phyloP scores from a whole-genome alignment of 2,113 vertebrate species.

The Australoheros scitulus region DNA sequence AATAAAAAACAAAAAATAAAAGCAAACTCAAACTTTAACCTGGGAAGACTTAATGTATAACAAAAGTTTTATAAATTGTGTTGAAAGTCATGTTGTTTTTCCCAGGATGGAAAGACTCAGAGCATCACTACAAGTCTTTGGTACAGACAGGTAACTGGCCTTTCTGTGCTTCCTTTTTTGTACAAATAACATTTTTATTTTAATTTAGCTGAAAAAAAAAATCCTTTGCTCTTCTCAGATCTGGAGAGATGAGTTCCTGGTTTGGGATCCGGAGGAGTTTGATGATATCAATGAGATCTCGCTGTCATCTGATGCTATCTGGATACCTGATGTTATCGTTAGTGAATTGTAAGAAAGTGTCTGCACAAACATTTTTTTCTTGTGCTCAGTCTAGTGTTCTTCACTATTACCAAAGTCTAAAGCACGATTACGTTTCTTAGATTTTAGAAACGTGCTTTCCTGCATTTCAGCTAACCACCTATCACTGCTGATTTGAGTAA shows the following conservation, averaged over 20 bases:
- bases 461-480: not conserved
- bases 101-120: conserved; percentile 87
- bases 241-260: conserved; percentile 86
- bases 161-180: not conserved
- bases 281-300: conserved; percentile 86
- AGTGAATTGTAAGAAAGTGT: conserved; percentile 80
- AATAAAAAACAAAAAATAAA: too few species aligned
- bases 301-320: conserved; percentile 81
- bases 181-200: not conserved
- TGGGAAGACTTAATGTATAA: not conserved
- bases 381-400: not conserved
- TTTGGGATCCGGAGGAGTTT: conserved; percentile 84
- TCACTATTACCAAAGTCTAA: not conserved
- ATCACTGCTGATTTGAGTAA: not conserved
- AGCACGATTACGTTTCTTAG: not conserved
- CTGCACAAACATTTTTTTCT: not conserved
- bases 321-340: conserved; percentile 84
- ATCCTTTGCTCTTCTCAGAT: conserved; percentile 71
- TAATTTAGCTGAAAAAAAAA: not conserved
- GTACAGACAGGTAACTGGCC: conserved; percentile 83
- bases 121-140: conserved; percentile 87
- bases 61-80: not conserved
- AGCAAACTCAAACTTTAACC: not conserved
- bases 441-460: not conserved
- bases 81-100: conserved; percentile 23